Evolutionary conservation across 2,888 invertebrate species (phyloP).

Genomic region (Beris chalybata): DNA sequence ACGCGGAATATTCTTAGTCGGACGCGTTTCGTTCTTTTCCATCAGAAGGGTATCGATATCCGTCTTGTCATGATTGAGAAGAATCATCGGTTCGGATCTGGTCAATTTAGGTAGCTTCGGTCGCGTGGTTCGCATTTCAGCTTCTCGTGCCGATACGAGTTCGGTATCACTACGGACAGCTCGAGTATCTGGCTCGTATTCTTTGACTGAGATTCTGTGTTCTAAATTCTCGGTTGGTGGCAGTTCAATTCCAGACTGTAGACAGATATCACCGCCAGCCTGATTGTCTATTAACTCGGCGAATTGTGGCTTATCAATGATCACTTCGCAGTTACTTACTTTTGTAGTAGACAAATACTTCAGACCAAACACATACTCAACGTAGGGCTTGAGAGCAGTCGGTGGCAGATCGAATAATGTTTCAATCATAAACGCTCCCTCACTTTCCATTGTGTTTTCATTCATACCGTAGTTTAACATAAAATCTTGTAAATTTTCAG

Average conservation of each 20-base stretch:
- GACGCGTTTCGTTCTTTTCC: slow-evolving; percentile 27
- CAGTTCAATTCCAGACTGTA: slow-evolving; percentile 26
- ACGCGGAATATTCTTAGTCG: slow-evolving; percentile 32
- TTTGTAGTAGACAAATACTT: slow-evolving; percentile 42
- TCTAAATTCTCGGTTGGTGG: slow-evolving; percentile 35
- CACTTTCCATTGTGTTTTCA: slow-evolving; percentile 31
- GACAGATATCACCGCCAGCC: slow-evolving; percentile 39
- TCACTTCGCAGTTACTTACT: slow-evolving; percentile 35
- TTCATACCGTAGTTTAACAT: slow-evolving; percentile 6
- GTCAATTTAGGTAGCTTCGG: slow-evolving; percentile 10
- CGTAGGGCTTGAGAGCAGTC: slow-evolving; percentile 43
- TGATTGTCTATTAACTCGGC: slow-evolving; percentile 37
- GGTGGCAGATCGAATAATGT: slow-evolving; percentile 43
- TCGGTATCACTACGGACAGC: slow-evolving; percentile 25
- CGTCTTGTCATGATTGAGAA: background rate
- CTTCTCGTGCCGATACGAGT: slow-evolving; percentile 15
- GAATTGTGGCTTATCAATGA: slow-evolving; percentile 24
- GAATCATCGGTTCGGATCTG: slow-evolving; percentile 18
- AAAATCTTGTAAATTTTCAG: slow-evolving; percentile 41
- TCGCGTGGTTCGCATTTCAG: background rate
- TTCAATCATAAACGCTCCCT: slow-evolving; percentile 30
- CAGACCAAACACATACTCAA: slow-evolving; percentile 47
- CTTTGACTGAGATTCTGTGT: background rate
- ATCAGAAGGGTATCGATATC: slow-evolving; percentile 29
- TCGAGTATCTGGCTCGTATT: slow-evolving; percentile 4